phyloP scores from a whole-genome alignment of 2,797 vertebrate species.

The Acanthurus tractus region DNA sequence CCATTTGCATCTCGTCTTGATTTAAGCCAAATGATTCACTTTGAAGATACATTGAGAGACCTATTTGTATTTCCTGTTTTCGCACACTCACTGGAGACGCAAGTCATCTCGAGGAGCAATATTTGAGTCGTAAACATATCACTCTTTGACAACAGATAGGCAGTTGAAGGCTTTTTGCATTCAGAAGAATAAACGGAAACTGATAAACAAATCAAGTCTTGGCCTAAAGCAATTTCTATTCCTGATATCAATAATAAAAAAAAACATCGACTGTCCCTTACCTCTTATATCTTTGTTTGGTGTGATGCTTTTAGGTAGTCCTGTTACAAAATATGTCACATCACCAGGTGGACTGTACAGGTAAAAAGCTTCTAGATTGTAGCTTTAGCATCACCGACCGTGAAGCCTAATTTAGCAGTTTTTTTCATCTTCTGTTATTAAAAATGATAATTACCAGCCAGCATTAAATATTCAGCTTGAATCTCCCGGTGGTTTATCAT shows the following conservation, averaged over 20 bases:
- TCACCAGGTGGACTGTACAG: not conserved
- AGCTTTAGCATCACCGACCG: slow-evolving; percentile 47
- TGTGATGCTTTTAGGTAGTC: slow-evolving; percentile 24
- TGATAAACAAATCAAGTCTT: slow-evolving; percentile 69
- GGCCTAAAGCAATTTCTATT: slow-evolving; percentile 54
- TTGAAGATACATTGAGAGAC: slow-evolving; percentile 52
- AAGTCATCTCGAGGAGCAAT: slow-evolving; percentile 43
- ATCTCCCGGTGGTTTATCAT: slow-evolving; percentile 68
- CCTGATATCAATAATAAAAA: slow-evolving; percentile 34
- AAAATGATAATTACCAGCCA: slow-evolving; percentile 70
- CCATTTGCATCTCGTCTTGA: slow-evolving; percentile 56
- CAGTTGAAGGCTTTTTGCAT: slow-evolving; percentile 52
- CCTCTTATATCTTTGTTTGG: slow-evolving; percentile 15
- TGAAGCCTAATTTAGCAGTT: slow-evolving; percentile 56
- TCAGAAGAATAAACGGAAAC: slow-evolving; percentile 60
- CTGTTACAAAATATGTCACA: slow-evolving; percentile 39
- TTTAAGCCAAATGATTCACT: slow-evolving; percentile 58
- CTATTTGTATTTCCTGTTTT: slow-evolving; percentile 54
- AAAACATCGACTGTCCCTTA: slow-evolving; percentile 29
- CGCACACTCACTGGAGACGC: slow-evolving; percentile 43
- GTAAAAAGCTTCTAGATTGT: slow-evolving; percentile 26
- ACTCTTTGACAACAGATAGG: slow-evolving; percentile 62
- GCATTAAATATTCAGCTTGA: slow-evolving; percentile 68
- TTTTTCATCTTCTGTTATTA: slow-evolving; percentile 67
- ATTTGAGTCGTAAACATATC: slow-evolving; percentile 65